These are phyloP conservation scores for Brachionus angularis DNA, from an alignment of 1,140 invertebrate genomes.

Conservation along the genomic window DNA sequence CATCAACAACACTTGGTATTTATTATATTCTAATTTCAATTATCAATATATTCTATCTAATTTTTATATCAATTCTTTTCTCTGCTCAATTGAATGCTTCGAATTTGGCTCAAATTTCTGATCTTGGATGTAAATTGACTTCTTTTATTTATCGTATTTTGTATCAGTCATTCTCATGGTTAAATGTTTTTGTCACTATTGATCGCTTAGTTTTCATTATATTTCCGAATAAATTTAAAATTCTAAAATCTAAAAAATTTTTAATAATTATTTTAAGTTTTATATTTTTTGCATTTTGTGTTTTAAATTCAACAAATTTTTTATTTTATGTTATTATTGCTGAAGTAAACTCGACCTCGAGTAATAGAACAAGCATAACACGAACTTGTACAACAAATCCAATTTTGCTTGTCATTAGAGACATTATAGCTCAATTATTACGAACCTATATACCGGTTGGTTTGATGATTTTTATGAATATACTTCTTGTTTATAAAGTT, in stretches of 20 bases:
- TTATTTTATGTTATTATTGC: not conserved
- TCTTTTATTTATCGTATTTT: not conserved
- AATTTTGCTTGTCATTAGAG: not conserved
- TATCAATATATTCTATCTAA: not conserved
- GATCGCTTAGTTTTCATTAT: slow-evolving; percentile 8
- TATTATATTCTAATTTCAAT: not conserved
- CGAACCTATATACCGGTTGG: not conserved
- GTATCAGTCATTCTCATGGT: slow-evolving; percentile 3
- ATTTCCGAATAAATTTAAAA: not conserved
- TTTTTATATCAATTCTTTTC: not conserved
- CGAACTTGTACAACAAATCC: not conserved
- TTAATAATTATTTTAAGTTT: not conserved
- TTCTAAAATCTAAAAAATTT: slow-evolving; percentile 20
- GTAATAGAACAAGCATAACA: not conserved
- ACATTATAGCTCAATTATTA: not conserved
- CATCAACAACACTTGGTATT: slow-evolving; percentile 3
- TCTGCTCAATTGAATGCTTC: not conserved
- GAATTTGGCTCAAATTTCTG: not conserved
- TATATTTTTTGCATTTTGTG: not conserved
- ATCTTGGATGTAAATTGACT: not conserved
- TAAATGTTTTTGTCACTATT: slow-evolving; percentile 4
- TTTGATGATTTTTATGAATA: not conserved
- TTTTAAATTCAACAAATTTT: slow-evolving; percentile 8
- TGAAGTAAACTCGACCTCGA: not conserved
- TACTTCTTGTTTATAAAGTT: not conserved